Evolutionary conservation across 2,113 vertebrate species (phyloP), one percentile per base, ranked within the genome.

Genomic region (Phylloscopus whistleri): DNA sequence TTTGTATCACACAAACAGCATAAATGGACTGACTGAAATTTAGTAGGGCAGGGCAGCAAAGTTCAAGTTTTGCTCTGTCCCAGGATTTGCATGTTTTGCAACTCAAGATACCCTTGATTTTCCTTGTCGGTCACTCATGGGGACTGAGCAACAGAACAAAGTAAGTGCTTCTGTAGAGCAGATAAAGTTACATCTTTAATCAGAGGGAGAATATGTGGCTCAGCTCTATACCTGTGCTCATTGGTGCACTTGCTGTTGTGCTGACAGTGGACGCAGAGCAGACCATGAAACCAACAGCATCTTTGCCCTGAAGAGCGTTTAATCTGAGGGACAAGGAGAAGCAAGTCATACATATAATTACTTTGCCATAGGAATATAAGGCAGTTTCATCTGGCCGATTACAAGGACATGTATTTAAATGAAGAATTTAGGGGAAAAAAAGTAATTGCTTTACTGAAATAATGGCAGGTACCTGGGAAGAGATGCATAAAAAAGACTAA

Each of bases 371-470:
- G 37, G 37, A 84, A 78, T 52, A 78, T 52, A 43, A 68, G 37
- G 19, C 3, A 23, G 51, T 48, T 82, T 66, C 49, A 78, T 35
- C 48, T 52, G 67, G n/a, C 39, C 2, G 27, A 30, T 73, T 89
- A 44, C 49, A 81, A 60, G 72, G 51, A 49, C 27, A 49, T 2
- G 1, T 75, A 67, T 77, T 89, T 60, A 64, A 94, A 80, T 26
- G 11, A 94, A 88, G 58, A 94, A 80, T 79, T 85, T 43, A 31
- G 72, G 72, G 26, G 33, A 1, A 51, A 70, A 87, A 87, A 89
- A 51, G 16, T 72, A 94, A 72, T 76, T 94, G 24, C 63, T 73
- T 89, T 89, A 33, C 27, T 43, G 64, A 89, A 94, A 93, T 89
- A 60, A 68, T 26, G 41, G 21, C 46, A 64, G 22, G 30, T 84